Percentiles rank a stretch among this genome's conserved stretches.
phyloP scores from a whole-genome alignment of 2,888 invertebrate genomes.

The Drosophila cyrtoloma region DNA sequence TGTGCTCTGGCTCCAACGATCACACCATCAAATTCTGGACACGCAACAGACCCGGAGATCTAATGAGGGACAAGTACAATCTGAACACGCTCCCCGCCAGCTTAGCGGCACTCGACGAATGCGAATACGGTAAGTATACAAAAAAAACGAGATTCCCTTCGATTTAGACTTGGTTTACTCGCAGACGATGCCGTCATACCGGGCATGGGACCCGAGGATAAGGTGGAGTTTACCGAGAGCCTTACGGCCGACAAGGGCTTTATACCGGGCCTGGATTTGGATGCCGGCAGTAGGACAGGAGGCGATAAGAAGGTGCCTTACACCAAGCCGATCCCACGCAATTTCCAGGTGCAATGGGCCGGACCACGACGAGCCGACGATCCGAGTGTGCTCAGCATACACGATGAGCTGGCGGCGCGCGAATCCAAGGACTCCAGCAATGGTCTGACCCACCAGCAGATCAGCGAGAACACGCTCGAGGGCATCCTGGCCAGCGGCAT shows the following conservation, averaged over 20 bases:
- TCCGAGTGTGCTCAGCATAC: slow-evolving; percentile 80
- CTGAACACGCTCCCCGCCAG: slow-evolving; percentile 96
- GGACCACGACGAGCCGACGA: slow-evolving; percentile 89
- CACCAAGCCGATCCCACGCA: slow-evolving; percentile 97
- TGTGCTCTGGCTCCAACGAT: slow-evolving; percentile 99
- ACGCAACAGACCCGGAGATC: slow-evolving; percentile 98
- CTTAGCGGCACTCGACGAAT: slow-evolving; percentile 89
- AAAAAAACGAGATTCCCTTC: not conserved
- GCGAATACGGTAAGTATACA: slow-evolving; percentile 87
- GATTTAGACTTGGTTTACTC: not conserved
- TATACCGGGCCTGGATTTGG: slow-evolving; percentile 95
- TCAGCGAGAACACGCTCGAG: slow-evolving; percentile 91
- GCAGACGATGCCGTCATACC: slow-evolving; percentile 93
- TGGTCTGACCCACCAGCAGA: slow-evolving; percentile 87
- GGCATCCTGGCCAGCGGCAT: slow-evolving; percentile 87
- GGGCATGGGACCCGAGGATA: slow-evolving; percentile 99
- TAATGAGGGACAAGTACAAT: slow-evolving; percentile 99
- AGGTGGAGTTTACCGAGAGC: slow-evolving; percentile 90
- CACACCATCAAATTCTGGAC: slow-evolving; percentile 99
- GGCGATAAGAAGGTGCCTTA: slow-evolving; percentile 95
- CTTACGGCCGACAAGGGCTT: slow-evolving; percentile 87
- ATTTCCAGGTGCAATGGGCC: slow-evolving; percentile 99
- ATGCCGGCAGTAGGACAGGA: slow-evolving; percentile 86
- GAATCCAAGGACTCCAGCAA: slow-evolving; percentile 87
- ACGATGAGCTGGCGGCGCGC: slow-evolving; percentile 82